Percentiles rank a stretch among this genome's conserved stretches.
Conservation (phyloP, 2,888 invertebrate species). For the Lissocephala sabroskyi region DNA sequence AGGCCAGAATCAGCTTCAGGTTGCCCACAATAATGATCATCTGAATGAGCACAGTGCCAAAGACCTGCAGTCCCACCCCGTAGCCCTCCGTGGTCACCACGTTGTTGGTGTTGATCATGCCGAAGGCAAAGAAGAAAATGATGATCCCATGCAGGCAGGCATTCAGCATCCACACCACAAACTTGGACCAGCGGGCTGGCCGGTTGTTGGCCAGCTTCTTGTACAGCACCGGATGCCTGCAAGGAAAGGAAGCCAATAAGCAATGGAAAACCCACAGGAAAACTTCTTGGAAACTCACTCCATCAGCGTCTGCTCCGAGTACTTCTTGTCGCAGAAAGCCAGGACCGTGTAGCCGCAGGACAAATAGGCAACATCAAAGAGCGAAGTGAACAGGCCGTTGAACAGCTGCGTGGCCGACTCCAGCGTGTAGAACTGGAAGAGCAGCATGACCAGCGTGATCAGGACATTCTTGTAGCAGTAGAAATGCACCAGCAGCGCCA, state of each 20-base stretch:
- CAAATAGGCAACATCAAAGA: slow-evolving; percentile 83
- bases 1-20: slow-evolving; percentile 76
- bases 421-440: slow-evolving; percentile 74
- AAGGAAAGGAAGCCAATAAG: not conserved
- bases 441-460: slow-evolving; percentile 77
- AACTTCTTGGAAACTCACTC: slow-evolving; percentile 65
- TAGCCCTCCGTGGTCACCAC: slow-evolving; percentile 73
- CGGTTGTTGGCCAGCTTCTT: slow-evolving; percentile 76
- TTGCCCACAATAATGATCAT: slow-evolving; percentile 75
- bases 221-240: slow-evolving; percentile 79
- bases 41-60: slow-evolving; percentile 76
- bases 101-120: slow-evolving; percentile 71
- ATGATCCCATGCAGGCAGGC: slow-evolving; percentile 78
- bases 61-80: slow-evolving; percentile 74
- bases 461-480: slow-evolving; percentile 89
- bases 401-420: slow-evolving; percentile 79
- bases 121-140: slow-evolving; percentile 75
- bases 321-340: slow-evolving; percentile 83
- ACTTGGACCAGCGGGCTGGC: slow-evolving; percentile 76
- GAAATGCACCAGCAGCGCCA: slow-evolving; percentile 82
- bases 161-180: slow-evolving; percentile 76
- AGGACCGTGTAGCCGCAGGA: slow-evolving; percentile 81
- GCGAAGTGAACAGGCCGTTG: slow-evolving; percentile 81
- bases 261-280: slow-evolving; percentile 31
- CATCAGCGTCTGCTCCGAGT: slow-evolving; percentile 74